Evolutionary conservation across 2,888 invertebrate species (phyloP), one percentile per base, ranked within the genome.

Genomic region (Icerya purchasi): DNA sequence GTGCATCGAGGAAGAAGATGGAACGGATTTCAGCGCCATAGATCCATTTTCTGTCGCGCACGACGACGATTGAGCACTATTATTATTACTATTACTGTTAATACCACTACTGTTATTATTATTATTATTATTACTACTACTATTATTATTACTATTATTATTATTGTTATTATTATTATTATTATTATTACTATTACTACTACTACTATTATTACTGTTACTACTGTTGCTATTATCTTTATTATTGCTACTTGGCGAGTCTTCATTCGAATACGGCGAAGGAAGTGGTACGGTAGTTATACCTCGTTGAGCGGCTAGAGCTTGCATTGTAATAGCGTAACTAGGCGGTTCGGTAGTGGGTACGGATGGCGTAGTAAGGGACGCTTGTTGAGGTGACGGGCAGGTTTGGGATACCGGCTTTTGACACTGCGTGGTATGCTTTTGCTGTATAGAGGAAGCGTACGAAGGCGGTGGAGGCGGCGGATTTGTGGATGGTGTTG

Each of bases 341-440:
- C 88, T 89, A 3, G 91, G 91, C 1, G 91, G 91, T 69, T 91
- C 90, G 50, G 86, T 86, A 53, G 87, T 86, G 20, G 84, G 85
- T 36, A 84, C 79, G 63, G 78, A 74, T 1, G 71, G 66, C 63
- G 78, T 74, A 2, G 71, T 66, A 63, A 36, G 64, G 62, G 66
- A 68, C 65, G 66, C 70, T 59, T 71, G 69, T 66, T 66, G 66
- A 65, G 70, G 77, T 21, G 55, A 25, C 21, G 59, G 55, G 22
- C 59, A 56, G 14, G 54, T 36, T 70, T 60, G 75, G 70, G 64
- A 72, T 69, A 62, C 72, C 66, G 60, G 72, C 67, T 62, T 74
- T 71, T 60, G 74, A 22, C 64, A 65, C 65, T 76, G 76, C 66
- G 78, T 78, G 70, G 86, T 85, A 69, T 86, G 86, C 70, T 86